Base-by-base conservation (phyloP, 92 coral and sea anemone genomes). In the Paramuricea clavata region DNA sequence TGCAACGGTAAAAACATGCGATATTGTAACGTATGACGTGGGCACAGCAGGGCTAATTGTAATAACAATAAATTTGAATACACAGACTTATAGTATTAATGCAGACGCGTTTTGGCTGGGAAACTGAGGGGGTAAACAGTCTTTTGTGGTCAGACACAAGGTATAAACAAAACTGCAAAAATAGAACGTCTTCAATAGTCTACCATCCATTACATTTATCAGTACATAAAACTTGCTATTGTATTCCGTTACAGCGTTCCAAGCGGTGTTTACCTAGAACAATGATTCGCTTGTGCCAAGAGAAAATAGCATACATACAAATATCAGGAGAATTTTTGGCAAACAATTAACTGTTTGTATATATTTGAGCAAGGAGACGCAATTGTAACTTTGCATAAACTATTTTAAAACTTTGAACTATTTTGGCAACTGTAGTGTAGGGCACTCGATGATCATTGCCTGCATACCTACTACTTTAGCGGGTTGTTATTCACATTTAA, bases 1-100 rank as follows among this genome's bases (percentile, higher is more conserved):
- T 65, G 5, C 21, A 31, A 28, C 72, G 17, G 39, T 33, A 13
- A 26, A 60, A 60, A 22, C 68, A 60, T 60, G 31, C 31, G 28
- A 65, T 65, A 65, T 65, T 65, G 72, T 31, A 65, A 22, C 36
- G 39, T 27, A 27, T 64, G 70, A 64, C 70, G 70, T 64, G 70
- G 5, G 70, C 26, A 27, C 70, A 64, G 70, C 70, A 30, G 70
- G 70, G 22, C 39, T 19, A 65, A 65, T 65, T 28, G 23, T 13
- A 26, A 64, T 13, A 64, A 64, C 70, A 64, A 31, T 64, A 22
- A 6, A 64, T 64, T 26, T 64, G 70, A 26, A 54, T 54, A 54
- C n/a, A n/a, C n/a, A n/a, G n/a, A n/a, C n/a, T n/a, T 54, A 54
- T 54, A 21, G 25, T 54, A 54, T 2, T 10, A 54, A 5, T 54